Evolutionary conservation across 2,888 invertebrate genomes (phyloP).

Genomic region (Cylloceria caligata): DNA sequence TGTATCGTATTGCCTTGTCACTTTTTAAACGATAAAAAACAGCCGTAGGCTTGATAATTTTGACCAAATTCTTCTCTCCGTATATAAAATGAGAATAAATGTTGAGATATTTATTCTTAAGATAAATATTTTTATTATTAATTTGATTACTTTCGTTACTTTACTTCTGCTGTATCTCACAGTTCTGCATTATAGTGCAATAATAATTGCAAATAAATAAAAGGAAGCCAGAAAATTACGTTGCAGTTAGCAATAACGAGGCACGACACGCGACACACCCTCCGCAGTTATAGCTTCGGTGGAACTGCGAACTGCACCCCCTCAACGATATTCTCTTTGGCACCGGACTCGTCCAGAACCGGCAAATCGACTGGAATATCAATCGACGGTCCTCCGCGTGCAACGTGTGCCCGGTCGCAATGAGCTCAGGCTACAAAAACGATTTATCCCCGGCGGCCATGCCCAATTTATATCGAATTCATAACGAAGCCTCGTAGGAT

Average conservation of each 20-base stretch:
- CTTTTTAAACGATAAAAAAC: too few species aligned
- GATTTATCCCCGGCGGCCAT: slow-evolving; percentile 49
- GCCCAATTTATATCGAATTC: slow-evolving; percentile 58
- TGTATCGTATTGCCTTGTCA: too few species aligned
- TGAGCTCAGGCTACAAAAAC: slow-evolving; percentile 6
- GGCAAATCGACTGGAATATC: slow-evolving; percentile 29
- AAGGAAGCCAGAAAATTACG: not conserved
- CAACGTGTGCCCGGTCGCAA: not conserved
- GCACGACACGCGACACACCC: slow-evolving; percentile 38
- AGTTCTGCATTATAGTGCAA: not conserved
- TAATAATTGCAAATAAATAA: not conserved
- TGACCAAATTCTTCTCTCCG: too few species aligned
- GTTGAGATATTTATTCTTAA: not conserved
- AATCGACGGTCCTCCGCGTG: slow-evolving; percentile 2
- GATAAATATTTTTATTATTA: not conserved
- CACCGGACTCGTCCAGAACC: not conserved
- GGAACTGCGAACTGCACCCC: slow-evolving; percentile 1
- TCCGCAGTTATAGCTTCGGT: not conserved
- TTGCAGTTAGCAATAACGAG: slow-evolving; percentile 43
- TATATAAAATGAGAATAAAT: not conserved
- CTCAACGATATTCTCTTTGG: not conserved
- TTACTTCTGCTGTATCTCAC: not conserved
- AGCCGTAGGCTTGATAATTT: too few species aligned
- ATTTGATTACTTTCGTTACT: not conserved
- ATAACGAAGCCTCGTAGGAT: slow-evolving; percentile 33